Evolutionary conservation across 92 coral and sea anemone species (phyloP).

Genomic region (Zoanthus solanderi): DNA sequence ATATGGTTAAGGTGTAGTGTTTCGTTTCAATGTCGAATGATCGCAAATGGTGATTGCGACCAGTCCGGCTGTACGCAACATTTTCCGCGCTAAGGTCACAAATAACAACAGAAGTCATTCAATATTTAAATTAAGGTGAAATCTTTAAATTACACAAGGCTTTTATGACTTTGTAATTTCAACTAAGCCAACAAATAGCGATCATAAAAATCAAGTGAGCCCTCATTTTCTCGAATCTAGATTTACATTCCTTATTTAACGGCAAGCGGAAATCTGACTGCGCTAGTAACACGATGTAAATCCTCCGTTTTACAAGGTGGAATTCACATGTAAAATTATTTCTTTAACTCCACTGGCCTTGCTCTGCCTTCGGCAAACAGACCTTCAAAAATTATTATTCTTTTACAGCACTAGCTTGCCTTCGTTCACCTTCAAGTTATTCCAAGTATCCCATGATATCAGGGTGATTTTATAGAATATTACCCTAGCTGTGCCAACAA

Average conservation of each 20-base stretch:
- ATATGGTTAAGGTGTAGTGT: slow-evolving; percentile 16
- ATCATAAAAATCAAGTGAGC: neutral
- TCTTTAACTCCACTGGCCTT: slow-evolving; percentile 8
- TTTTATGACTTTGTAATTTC: neutral
- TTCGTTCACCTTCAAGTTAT: slow-evolving; percentile 29
- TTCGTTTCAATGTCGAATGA: slow-evolving; percentile 24
- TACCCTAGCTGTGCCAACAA: slow-evolving; percentile 5
- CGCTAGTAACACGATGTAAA: slow-evolving; percentile 32
- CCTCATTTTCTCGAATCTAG: neutral
- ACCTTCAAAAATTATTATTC: slow-evolving; percentile 32
- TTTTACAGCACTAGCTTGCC: slow-evolving; percentile 20
- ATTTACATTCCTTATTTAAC: slow-evolving; percentile 33
- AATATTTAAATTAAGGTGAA: neutral
- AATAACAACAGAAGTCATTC: neutral
- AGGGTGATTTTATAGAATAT: neutral
- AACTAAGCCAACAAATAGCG: slow-evolving; percentile 19
- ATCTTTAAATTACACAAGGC: neutral
- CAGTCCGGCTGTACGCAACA: slow-evolving; percentile 3
- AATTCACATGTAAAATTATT: slow-evolving; percentile 29
- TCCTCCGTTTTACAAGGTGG: slow-evolving; percentile 22
- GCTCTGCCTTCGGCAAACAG: slow-evolving; percentile 37
- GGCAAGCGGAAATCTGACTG: slow-evolving; percentile 30
- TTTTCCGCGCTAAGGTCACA: neutral
- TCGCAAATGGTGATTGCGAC: slow-evolving; percentile 9
- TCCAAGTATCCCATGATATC: slow-evolving; percentile 35